These are phyloP conservation scores for Siderastrea siderea DNA, from an alignment of 92 coral and sea anemone genomes.

Conservation along the genomic window DNA sequence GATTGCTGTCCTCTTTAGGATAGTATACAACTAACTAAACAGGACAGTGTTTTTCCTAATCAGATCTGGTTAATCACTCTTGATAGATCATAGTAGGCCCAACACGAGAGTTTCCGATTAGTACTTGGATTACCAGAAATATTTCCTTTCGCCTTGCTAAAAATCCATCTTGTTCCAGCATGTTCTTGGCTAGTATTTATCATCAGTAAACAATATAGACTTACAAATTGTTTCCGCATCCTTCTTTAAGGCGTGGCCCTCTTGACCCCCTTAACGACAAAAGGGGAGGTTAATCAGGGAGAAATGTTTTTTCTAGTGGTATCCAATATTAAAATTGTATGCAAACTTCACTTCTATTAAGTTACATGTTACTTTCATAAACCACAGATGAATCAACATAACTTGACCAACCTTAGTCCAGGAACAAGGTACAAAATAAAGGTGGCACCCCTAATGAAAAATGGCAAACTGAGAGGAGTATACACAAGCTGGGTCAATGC, in stretches of 20 bases:
- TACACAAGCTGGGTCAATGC: slow-evolving; percentile 50
- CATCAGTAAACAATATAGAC: not conserved
- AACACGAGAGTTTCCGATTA: no score
- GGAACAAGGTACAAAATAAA: slow-evolving; percentile 46
- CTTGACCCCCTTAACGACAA: not conserved
- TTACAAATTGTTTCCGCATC: not conserved
- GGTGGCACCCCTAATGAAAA: slow-evolving; percentile 22
- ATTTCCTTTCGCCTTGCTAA: no score
- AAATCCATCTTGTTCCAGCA: no score
- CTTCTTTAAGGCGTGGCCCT: not conserved
- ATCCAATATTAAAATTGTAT: not conserved
- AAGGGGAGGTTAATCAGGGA: not conserved
- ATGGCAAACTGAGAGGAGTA: slow-evolving; percentile 13
- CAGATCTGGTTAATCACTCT: no score
- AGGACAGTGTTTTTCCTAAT: no score
- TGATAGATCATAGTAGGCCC: no score
- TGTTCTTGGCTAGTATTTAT: no score
- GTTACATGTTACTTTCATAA: not conserved
- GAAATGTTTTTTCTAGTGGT: not conserved
- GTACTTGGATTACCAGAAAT: no score
- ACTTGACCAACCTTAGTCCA: slow-evolving; percentile 32
- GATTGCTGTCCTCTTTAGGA: no score
- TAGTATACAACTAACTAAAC: no score
- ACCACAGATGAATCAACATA: slow-evolving; percentile 23
- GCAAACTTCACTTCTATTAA: not conserved